Evolutionary conservation across 2,888 invertebrate genomes (phyloP).

Genomic region (Bursaphelenchus okinawaensis): DNA sequence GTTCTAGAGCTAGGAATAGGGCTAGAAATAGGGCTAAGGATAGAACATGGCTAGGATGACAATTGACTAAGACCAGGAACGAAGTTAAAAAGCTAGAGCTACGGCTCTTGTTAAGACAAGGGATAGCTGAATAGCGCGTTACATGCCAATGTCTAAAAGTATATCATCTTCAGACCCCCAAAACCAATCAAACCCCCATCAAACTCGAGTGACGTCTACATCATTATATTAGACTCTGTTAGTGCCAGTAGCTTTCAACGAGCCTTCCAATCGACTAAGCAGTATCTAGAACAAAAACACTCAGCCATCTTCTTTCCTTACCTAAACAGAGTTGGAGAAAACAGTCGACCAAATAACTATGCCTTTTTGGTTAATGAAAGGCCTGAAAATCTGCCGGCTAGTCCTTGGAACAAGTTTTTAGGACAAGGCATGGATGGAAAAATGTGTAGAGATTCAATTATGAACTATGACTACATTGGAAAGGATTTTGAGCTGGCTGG

Average conservation of each 20-base stretch:
- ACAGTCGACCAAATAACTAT: background rate
- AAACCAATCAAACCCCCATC: background rate
- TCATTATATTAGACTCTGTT: background rate
- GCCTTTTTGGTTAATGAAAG: background rate
- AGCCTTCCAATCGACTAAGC: background rate
- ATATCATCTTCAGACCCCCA: background rate
- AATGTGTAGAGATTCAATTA: background rate
- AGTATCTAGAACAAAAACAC: background rate
- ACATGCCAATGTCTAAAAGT: too few relatives aligned
- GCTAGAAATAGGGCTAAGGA: too few relatives aligned
- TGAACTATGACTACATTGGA: background rate
- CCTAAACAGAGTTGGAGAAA: background rate
- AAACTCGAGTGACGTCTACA: background rate
- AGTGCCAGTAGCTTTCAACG: background rate
- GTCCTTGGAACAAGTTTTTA: background rate
- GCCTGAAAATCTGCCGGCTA: background rate
- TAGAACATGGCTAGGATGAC: too few relatives aligned
- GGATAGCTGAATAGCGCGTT: background rate
- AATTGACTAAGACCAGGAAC: too few relatives aligned
- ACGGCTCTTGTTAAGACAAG: too few relatives aligned
- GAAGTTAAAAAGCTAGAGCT: too few relatives aligned
- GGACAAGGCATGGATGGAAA: background rate
- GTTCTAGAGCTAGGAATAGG: too few relatives aligned
- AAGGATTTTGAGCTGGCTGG: background rate
- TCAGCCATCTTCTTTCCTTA: background rate